phyloP scores from a whole-genome alignment of 2,113 vertebrate species.

The Cyanoramphus novaezelandiae region DNA sequence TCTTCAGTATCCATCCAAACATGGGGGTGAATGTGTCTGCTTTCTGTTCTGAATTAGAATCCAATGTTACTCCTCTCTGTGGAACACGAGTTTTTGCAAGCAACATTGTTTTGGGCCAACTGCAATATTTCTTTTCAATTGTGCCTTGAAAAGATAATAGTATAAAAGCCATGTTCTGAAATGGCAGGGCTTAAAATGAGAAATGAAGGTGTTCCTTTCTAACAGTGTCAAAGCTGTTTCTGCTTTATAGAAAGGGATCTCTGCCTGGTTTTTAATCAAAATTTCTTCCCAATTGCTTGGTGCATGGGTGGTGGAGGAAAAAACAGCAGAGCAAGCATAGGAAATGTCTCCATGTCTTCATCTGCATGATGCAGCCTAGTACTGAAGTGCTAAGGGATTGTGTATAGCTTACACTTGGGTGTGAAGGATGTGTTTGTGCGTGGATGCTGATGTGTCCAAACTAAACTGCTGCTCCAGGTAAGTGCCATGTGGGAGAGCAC shows the following conservation, averaged over 20 bases:
- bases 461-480: neutral
- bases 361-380: neutral
- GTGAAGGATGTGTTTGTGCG: neutral
- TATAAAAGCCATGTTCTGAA: neutral
- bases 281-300: neutral
- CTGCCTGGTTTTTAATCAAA: neutral
- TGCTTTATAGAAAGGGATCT: neutral
- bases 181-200: neutral
- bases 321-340: neutral
- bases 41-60: neutral
- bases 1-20: neutral
- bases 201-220: neutral
- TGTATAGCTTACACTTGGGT: neutral
- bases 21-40: neutral
- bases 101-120: neutral
- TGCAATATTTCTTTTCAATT: conserved; percentile 3
- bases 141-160: conserved; percentile 7
- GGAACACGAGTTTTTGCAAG: neutral
- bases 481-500: neutral
- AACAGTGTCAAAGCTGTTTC: neutral
- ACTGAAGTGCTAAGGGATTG: neutral
- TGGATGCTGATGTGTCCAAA: neutral
- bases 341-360: neutral
- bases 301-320: neutral
- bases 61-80: neutral